phyloP scores from a whole-genome alignment of 2,113 vertebrate species.

The Blennius ocellaris region DNA sequence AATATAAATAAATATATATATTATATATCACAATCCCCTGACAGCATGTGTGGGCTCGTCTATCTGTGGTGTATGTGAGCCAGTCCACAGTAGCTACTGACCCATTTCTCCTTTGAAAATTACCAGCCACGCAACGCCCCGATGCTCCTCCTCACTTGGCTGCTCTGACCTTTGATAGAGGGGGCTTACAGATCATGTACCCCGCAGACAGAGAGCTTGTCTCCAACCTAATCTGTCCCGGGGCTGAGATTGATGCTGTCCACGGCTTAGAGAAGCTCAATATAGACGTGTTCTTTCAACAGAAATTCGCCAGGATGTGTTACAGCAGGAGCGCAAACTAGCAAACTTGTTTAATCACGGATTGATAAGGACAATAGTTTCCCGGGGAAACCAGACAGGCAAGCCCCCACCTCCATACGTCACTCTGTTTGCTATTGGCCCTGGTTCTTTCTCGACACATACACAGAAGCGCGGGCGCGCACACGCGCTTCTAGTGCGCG shows the following conservation, averaged over 20 bases:
- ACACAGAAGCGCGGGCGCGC: slow-evolving; percentile 38
- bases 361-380: slow-evolving; percentile 75
- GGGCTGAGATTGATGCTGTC: slow-evolving; percentile 58
- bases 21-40: slow-evolving; percentile 18
- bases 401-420: slow-evolving; percentile 40
- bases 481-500: slow-evolving; percentile 8
- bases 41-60: slow-evolving; percentile 38
- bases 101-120: slow-evolving; percentile 49
- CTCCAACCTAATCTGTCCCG: slow-evolving; percentile 59
- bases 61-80: slow-evolving; percentile 26
- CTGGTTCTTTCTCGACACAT: slow-evolving; percentile 60
- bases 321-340: slow-evolving; percentile 64
- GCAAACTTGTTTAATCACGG: slow-evolving; percentile 72
- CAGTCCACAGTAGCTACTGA: slow-evolving; percentile 48
- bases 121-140: slow-evolving; percentile 31
- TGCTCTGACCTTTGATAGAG: slow-evolving; percentile 61
- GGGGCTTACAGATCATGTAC: slow-evolving; percentile 53
- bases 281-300: slow-evolving; percentile 42
- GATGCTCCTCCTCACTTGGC: slow-evolving; percentile 41
- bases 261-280: slow-evolving; percentile 47
- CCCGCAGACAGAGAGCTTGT: slow-evolving; percentile 45
- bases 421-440: slow-evolving; percentile 68
- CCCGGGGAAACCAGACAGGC: slow-evolving; percentile 65
- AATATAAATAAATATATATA: not conserved
- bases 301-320: slow-evolving; percentile 67